Evolutionary conservation across 2,888 invertebrate species (phyloP).

Genomic region (Sphecodes monilicornis): DNA sequence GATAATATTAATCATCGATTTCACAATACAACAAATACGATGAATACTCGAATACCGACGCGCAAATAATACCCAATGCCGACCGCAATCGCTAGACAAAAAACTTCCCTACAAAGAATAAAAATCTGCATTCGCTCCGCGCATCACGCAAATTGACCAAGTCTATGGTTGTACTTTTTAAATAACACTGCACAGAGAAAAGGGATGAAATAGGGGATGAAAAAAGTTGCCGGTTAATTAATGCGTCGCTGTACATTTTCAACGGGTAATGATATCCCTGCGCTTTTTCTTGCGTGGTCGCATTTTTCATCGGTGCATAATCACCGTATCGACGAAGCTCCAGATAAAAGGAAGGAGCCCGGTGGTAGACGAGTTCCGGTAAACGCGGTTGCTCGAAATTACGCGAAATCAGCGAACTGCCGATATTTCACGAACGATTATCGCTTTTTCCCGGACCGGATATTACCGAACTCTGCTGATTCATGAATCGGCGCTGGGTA

Average conservation of each 20-base stretch:
- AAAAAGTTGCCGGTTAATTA: conserved; percentile 49
- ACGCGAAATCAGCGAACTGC: conserved; percentile 64
- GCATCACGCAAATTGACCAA: neutral
- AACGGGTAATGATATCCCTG: conserved; percentile 50
- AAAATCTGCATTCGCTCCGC: neutral
- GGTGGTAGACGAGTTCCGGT: conserved; percentile 12
- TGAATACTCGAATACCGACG: too few relatives aligned
- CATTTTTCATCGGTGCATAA: conserved; percentile 52
- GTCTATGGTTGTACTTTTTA: neutral
- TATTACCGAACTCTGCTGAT: conserved; percentile 37
- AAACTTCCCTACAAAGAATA: neutral
- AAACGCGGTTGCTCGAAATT: conserved; percentile 57
- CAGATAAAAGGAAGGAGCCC: neutral
- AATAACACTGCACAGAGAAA: neutral
- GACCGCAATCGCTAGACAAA: neutral
- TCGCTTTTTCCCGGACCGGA: conserved; percentile 33
- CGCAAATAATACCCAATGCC: too few relatives aligned
- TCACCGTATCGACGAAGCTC: conserved; percentile 36
- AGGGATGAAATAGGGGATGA: conserved; percentile 10
- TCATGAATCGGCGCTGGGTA: conserved; percentile 15
- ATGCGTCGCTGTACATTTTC: conserved; percentile 47
- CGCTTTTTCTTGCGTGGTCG: conserved; percentile 19
- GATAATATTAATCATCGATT: too few relatives aligned
- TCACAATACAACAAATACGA: too few relatives aligned
- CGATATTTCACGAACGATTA: conserved; percentile 60